Percentiles rank a stretch among this genome's conserved stretches.
Conservation (phyloP, 2,113 vertebrate species). For the Carollia perspicillata region DNA sequence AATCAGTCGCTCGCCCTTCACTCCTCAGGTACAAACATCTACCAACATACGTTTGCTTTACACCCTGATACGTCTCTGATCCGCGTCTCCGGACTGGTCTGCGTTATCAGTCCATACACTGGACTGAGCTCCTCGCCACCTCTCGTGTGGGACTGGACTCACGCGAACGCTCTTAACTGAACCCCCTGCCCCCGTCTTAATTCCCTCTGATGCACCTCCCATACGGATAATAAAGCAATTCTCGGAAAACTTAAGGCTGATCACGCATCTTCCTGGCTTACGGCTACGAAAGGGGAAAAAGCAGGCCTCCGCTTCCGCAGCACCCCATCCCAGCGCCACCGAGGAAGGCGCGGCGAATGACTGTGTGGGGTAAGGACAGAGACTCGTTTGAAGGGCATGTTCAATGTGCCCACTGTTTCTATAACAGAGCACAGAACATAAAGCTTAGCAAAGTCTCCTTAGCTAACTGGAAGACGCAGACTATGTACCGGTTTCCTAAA, state of each 20-base stretch:
- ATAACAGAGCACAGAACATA: neutral
- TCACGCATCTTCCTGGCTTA: neutral
- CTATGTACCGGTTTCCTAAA: neutral
- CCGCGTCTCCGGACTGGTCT: neutral
- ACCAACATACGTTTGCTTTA: neutral
- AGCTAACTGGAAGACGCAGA: neutral
- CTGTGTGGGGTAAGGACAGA: neutral
- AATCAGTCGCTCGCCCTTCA: neutral
- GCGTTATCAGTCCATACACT: neutral
- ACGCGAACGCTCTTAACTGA: neutral
- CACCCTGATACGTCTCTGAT: neutral
- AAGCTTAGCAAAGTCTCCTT: constrained; percentile 6
- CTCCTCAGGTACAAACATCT: neutral
- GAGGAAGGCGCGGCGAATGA: neutral
- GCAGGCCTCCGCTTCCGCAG: neutral
- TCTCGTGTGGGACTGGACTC: neutral
- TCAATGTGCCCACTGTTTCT: neutral
- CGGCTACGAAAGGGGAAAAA: neutral
- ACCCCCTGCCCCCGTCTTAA: neutral
- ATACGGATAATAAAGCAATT: neutral
- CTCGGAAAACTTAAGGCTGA: neutral
- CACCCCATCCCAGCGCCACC: neutral
- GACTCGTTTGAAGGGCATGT: neutral
- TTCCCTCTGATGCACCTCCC: neutral
- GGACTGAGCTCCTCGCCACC: neutral